Evolutionary conservation across 53 echinoderm and acorn worm genomes (phyloP), one percentile per base, ranked within the genome.

Genomic region (Henricia sp.): DNA sequence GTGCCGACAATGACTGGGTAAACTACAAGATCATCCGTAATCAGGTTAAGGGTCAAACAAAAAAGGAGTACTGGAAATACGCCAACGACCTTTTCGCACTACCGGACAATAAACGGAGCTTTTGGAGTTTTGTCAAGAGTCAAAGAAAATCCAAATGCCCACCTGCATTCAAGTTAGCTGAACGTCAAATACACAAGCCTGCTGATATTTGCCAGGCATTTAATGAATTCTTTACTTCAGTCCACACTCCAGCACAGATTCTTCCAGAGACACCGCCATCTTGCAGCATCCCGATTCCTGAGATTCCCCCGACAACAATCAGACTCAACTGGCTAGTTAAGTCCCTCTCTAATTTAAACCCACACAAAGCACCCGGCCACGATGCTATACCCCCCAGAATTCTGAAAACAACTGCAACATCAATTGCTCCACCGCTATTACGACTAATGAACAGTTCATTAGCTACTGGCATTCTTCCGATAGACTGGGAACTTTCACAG

Each of bases 21-120:
- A 25, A n/a, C 36, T 84, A 43, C 37, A 84, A 84, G 35, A 21
- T 27, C 16, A 62, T 69, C 23, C 16, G 84, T 19, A 84, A 84
- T 37, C 23, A 69, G 28, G 70, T 65, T 1, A 84, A 84, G 39
- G 58, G 33, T 33, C 29, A 26, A 69, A 69, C 69, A 9, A 69
- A 69, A 23, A 69, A 39, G 25, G 39, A 40, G 25, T 69, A 69
- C 69, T 42, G 41, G 69, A 69, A 69, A 41, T 69, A 69, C 41
- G 44, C 44, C 43, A 69, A 41, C 14, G 63, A 28, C 12, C 27
- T 63, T 23, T 63, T 63, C 17, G 23, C 63, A 11, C 33, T 28
- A 25, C 63, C 63, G 14, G 63, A 63, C 28, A 63, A 63, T 35
- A 63, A 65, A 65, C 65, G 65, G 19, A 46, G 48, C 4, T 68